Evolutionary conservation across 1,140 invertebrate species (phyloP), one percentile per base, ranked within the genome.

Genomic region (Eubasilissa regina): DNA sequence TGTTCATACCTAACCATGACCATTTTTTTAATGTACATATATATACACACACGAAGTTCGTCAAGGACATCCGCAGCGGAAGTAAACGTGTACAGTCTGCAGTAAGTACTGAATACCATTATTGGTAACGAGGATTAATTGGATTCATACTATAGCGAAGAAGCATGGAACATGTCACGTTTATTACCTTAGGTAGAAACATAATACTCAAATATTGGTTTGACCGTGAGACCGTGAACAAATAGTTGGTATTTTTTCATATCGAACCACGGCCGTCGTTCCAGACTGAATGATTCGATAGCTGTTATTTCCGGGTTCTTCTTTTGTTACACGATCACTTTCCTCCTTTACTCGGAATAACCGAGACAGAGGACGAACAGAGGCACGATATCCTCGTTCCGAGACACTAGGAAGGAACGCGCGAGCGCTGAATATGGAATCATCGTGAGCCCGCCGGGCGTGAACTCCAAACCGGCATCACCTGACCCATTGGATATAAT

Each of bases 111-210:
- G 25, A 1, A 35, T 6, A 6, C 25, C 25, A 35, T 35, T 35
- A 35, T 35, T 35, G 25, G 25, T 35, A 35, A 35, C 6, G 25
- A 35, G 25, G 25, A 35, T 35, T 35, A 35, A 35, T 35, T 3
- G 25, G 25, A 3, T 35, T 6, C 25, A 35, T 35, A 6, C 6
- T 35, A 35, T 35, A 35, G 1, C 25, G 48, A 70, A 70, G 66
- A 70, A 51, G 45, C 66, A 35, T 51, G 66, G 66, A 70, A 70
- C 44, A 48, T 70, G 66, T 70, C 66, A 70, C 66, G 66, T 70
- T 70, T 70, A 70, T 70, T 51, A 19, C 11, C 66, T 48, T 48
- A 19, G 17, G 17, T 13, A n/a, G 17, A 11, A 70, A 12, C 48
- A 13, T n/a, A 17, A 47, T 64, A 25, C 21, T n/a, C 15, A n/a